Conservation (phyloP, 2,888 invertebrate genomes). For the Hirudinaria manillensis region DNA sequence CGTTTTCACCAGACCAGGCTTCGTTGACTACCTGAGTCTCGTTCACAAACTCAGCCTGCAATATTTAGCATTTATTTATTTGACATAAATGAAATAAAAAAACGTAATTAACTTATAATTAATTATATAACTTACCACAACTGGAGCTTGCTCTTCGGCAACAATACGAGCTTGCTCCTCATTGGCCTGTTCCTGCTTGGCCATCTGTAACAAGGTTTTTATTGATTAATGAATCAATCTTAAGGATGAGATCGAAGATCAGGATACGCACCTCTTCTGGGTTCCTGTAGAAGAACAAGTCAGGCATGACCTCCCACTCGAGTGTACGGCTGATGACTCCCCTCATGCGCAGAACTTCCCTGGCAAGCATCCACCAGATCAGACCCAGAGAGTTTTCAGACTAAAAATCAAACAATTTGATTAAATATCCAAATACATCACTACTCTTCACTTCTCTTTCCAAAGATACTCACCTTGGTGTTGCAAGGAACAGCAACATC, state of each 20-base stretch:
- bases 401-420: conserved; percentile 42
- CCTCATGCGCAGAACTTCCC: conserved; percentile 84
- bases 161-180: conserved; percentile 75
- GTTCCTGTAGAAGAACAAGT: conserved; percentile 98
- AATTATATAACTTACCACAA: background rate
- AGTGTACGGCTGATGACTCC: conserved; percentile 84
- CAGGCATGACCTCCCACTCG: conserved; percentile 95
- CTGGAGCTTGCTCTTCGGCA: conserved; percentile 62
- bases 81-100: background rate
- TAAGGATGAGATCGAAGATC: background rate
- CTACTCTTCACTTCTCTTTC: background rate
- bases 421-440: background rate
- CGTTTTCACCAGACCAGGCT: conserved; percentile 42
- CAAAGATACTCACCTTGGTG: conserved; percentile 81
- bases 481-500: conserved; percentile 99
- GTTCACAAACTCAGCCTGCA: conserved; percentile 18
- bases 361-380: conserved; percentile 97
- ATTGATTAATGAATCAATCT: background rate
- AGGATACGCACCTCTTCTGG: conserved; percentile 72
- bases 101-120: background rate
- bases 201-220: conserved; percentile 60
- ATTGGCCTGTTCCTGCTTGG: conserved; percentile 77
- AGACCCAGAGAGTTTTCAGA: conserved; percentile 90
- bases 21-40: conserved; percentile 26
- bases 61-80: too few relatives aligned